Evolutionary conservation across 2,797 vertebrate species (phyloP), one percentile per base, ranked within the genome.

Genomic region (Carapus acus): DNA sequence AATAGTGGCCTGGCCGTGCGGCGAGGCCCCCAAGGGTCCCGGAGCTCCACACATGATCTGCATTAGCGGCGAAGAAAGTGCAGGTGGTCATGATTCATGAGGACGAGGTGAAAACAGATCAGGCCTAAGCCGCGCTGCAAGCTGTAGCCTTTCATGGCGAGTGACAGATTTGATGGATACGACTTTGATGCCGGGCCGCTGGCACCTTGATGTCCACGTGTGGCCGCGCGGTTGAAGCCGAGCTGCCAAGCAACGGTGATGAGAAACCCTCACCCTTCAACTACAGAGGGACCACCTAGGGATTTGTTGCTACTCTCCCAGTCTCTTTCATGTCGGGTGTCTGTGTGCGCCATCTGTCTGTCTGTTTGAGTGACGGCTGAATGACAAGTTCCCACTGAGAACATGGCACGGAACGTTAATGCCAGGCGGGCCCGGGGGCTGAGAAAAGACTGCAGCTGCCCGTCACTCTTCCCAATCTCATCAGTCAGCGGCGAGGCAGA

Each of bases 371-470:
- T 78, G 81, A 85, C 74, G 71, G 75, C 67, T 79, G 78, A 81
- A 23, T 85, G 85, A 85, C 84, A 53, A 83, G 73, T 81, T 84
- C 77, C 79, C 83, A 82, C 80, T 73, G 82, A 83, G 85, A 86
- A 87, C 86, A 87, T 86, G 85, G 78, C 81, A 86, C 82, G 70
- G 71, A 74, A 80, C 74, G 85, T 61, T 85, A 86, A 86, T 83
- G 85, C 85, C 83, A 84, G 77, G 74, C 79, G 70, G 79, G 82
- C 80, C 85, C 67, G 76, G 71, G 21, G 78, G 81, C 84, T 78
- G 76, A 78, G 74, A 52, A 72, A 55, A 83, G 75, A 82, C 83
- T 83, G 80, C 78, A 77, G 84, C 85, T 84, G 81, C 81, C 84
- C 81, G 82, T 86, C 84, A 84, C 78, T 78, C 77, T 71, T 68